Base-by-base conservation (phyloP, 2,888 invertebrate genomes). In the Rhyacophila evoluta region DNA sequence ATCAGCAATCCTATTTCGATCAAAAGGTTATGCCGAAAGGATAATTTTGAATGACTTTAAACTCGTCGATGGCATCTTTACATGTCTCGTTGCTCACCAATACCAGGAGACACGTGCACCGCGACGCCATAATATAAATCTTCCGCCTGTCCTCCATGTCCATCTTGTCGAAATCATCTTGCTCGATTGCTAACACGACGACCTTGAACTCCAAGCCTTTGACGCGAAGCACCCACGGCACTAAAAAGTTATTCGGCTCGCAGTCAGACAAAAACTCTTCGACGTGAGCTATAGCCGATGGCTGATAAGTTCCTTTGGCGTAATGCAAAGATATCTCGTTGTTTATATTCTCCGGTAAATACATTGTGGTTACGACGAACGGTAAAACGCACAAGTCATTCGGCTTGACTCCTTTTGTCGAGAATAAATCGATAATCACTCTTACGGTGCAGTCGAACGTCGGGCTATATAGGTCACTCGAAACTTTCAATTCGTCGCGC, bases 181-280 rank as follows among this genome's bases (percentile, higher is more conserved):
- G 84, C 78, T 86, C 86, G 12, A 86, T 84, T 3, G 84, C 85
- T 80, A 86, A 84, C 3, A 87, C 83, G 1, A 87, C 86, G 1
- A 86, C 85, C 80, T 86, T 86, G 83, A 86, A 87, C 77, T 87
- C 86, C 75, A 87, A 83, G 0, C 86, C 86, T 82, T 87, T 87
- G 6, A 86, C 85, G 6, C 85, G 82, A 38, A 86, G 82, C 11
- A 84, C 85, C 86, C 86, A 86, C 4, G 86, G 83, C 33, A 86
- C 83, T 6, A 86, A 80, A 81, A 86, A 86, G 68, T 85, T 83
- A 77, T 85, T 85, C 3, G 84, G 83, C 72, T 84, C 84, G 36
- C 82, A 84, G 69, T 84, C 81, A 12, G 80, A 83, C 39, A 86
- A 74, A 73, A 85, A 86, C 15, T 84, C 81, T 80, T 86, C 86